Evolutionary conservation across 2,888 invertebrate genomes (phyloP), one percentile per base, ranked within the genome.

Genomic region (Xylocampa areola): DNA sequence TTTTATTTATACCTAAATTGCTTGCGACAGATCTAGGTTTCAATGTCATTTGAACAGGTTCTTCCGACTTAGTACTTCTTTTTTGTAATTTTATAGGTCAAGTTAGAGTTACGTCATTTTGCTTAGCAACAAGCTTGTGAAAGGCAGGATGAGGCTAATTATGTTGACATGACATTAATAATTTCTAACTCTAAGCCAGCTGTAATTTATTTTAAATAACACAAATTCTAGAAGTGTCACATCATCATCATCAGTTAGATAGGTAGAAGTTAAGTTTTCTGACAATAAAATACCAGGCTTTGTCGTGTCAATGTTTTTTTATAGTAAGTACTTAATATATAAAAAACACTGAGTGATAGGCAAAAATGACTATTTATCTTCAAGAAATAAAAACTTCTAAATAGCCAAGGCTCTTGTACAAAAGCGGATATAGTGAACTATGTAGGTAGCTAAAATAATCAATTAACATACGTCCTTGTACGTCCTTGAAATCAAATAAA

Each of bases 401-500:
- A n/a, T n/a, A n/a, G n/a, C n/a, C n/a, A n/a, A n/a, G n/a, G n/a
- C n/a, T n/a, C n/a, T n/a, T n/a, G n/a, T n/a, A n/a, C n/a, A n/a
- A n/a, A n/a, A n/a, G n/a, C n/a, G n/a, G n/a, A n/a, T n/a, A n/a
- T 21, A 21, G 21, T 21, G 21, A 6, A 6, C 5, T 19, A n/a
- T 19, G 4, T n/a, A 19, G 36, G 17, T 7, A 36, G 10, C 17
- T 29, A 30, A 21, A 37, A 44, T 16, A n/a, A 23, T 4, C 10
- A 32, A 65, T 64, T 55, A 69, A 17, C 70, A 65, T 55, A 64
- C 65, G 70, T 45, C 65, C 65, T 69, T 65, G 70, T 14, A 0
- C 21, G 48, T 54, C 65, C 65, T 69, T 70, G 37, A 3, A 4
- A 7, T 29, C 37, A 65, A 65, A 49, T 8, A 64, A 64, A 23